Percentiles rank a stretch among this genome's conserved stretches.
phyloP scores from a whole-genome alignment of 2,888 invertebrate species.

The Deroplatys truncata region DNA sequence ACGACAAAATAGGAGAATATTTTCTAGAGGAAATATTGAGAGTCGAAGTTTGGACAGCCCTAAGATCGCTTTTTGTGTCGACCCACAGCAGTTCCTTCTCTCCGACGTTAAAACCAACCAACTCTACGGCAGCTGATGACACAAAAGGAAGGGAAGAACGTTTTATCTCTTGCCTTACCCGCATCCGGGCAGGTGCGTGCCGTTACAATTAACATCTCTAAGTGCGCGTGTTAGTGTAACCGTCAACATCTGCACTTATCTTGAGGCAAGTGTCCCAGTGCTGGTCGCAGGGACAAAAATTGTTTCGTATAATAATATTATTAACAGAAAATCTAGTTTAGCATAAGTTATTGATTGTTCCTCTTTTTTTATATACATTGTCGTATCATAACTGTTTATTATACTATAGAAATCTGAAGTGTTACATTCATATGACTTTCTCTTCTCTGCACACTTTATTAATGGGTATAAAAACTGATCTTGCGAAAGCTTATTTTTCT shows the following conservation, averaged over 20 bases:
- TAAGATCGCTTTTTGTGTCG: background rate
- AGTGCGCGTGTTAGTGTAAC: background rate
- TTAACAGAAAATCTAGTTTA: too few relatives aligned
- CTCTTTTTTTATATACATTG: too few relatives aligned
- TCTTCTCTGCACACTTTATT: too few relatives aligned
- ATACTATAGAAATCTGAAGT: too few relatives aligned
- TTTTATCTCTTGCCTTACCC: conserved; percentile 5
- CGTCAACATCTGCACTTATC: background rate
- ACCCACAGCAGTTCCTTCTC: background rate
- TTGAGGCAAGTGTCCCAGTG: background rate
- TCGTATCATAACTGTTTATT: too few relatives aligned
- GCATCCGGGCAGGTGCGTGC: conserved; percentile 23
- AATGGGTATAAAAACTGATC: too few relatives aligned
- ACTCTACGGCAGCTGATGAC: background rate
- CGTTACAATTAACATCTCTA: conserved; percentile 9
- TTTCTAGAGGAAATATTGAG: too few relatives aligned
- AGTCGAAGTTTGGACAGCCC: background rate
- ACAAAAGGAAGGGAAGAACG: background rate
- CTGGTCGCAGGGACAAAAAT: background rate
- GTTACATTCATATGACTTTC: too few relatives aligned
- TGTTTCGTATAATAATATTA: too few relatives aligned
- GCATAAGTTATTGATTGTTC: too few relatives aligned
- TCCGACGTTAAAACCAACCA: background rate
- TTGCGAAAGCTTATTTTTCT: too few relatives aligned
- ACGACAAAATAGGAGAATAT: too few relatives aligned